phyloP scores from a whole-genome alignment of 2,888 invertebrate species.

The Agrotis ipsilon region DNA sequence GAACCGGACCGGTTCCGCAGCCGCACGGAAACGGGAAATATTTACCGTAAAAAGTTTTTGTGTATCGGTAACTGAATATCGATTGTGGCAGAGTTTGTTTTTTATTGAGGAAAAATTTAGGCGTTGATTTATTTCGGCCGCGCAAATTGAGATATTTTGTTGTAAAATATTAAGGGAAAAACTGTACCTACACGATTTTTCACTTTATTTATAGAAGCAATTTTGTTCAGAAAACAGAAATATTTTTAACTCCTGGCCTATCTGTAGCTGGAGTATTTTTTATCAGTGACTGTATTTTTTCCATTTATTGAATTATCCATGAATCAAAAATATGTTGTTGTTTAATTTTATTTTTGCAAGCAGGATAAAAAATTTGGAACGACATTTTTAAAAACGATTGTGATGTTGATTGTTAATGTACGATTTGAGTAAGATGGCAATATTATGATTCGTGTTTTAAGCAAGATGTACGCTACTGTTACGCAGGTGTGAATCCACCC shows the following conservation, averaged over 20 bases:
- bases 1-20: slow-evolving; percentile 20
- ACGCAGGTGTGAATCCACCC: too few species aligned
- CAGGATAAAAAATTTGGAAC: too few species aligned
- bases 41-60: slow-evolving; percentile 46
- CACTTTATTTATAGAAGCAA: neutral
- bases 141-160: slow-evolving; percentile 33
- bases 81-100: slow-evolving; percentile 38
- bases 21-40: slow-evolving; percentile 27
- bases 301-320: too few species aligned
- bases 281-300: too few species aligned
- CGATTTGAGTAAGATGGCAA: too few species aligned
- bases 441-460: too few species aligned
- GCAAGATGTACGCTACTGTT: too few species aligned
- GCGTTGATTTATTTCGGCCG: slow-evolving; percentile 34
- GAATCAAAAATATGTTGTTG: too few species aligned
- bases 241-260: neutral
- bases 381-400: too few species aligned
- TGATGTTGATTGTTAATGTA: too few species aligned
- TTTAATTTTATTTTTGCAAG: too few species aligned
- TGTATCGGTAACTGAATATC: slow-evolving; percentile 49
- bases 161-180: slow-evolving; percentile 1
- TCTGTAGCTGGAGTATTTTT: too few species aligned
- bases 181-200: neutral
- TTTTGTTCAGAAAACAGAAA: neutral
- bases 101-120: slow-evolving; percentile 14